Evolutionary conservation across 2,113 vertebrate species (phyloP), one percentile per base, ranked within the genome.

Genomic region (Periophthalmodon schlosseri): DNA sequence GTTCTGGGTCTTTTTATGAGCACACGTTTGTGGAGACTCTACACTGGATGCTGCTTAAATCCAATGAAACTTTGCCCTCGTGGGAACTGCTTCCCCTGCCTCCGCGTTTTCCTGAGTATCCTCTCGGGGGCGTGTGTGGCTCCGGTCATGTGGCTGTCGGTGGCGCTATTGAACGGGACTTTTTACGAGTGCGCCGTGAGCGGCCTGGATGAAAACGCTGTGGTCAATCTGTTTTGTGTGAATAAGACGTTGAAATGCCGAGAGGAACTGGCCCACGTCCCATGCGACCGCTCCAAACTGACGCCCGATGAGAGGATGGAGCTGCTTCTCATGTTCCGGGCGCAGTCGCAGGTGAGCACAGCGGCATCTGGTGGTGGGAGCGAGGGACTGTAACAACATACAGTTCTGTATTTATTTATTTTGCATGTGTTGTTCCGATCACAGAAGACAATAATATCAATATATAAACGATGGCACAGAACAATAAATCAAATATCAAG

Each of bases 141-240:
- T 0, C 96, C 97, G 0, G 66, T 95, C 49, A 99, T 97, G 95
- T 99, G 97, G 97, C 94, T 98, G 67, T 95, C 91, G 0, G 96
- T 97, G 88, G 96, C 96, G 72, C 84, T 99, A 87, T 96, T 99
- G 77, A 97, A 97, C 0, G 97, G 95, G 13, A 96, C 95, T 5
- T 98, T 98, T 75, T 98, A 97, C 0, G 95, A 97, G 76, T 99
- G 97, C 80, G 96, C 96, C 1, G 93, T 98, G 88, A 97, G 96
- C 0, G 97, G 96, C 4, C 87, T 96, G 0, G 75, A 94, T 4
- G 91, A 92, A 2, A 87, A 90, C 49, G 1, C 85, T 28, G 91
- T 96, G 69, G 84, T 95, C 65, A 5, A 91, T 0, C 28, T 92
- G 24, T 91, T 97, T 73, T 99, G 97, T 72, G 88, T 91, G 71